Base-by-base conservation (phyloP, 2,797 vertebrate genomes). In the Peromyscus aztecus region DNA sequence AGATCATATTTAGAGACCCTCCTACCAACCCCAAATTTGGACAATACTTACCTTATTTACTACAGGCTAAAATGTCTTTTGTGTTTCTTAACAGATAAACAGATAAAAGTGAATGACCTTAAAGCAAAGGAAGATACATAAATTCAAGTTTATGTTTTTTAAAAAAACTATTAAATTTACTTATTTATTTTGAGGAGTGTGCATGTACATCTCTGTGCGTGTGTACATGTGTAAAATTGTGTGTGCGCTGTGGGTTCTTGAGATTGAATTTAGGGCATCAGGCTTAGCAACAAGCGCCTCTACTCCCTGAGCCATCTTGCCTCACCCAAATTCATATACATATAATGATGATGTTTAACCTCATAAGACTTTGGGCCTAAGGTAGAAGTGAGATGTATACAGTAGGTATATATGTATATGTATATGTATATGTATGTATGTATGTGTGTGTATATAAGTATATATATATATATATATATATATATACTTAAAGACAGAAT, bases 41-140 rank as follows among this genome's bases (percentile, higher is more conserved):
- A 83, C 91, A 75, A 78, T 76, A 67, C 59, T 92, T 80, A 83
- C 5, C 4, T 71, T 69, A 43, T 94, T 90, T 91, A 81, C 84
- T 61, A 1, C 49, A 73, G 27, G 4, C 16, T 21, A 75, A 9
- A 19, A 40, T 91, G 52, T 10, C 2, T 55, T 89, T 77, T 83
- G 11, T 57, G 55, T 52, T 29, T n/a, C 21, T 31, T 46, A 23
- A 52, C 78, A 31, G 2, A 23, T 69, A 19, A 61, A 61, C 59
- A 61, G 21, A 24, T 24, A 24, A 61, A 69, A n/a, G n/a, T 69
- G 34, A 84, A 55, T 87, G 13, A 80, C 67, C 34, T 1, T 78
- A 52, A 88, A 90, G 29, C 21, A 89, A 93, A 78, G 19, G n/a
- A 10, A 83, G 37, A 92, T 27, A n/a, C 55, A 43, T 17, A 63